Evolutionary conservation across 2,113 vertebrate genomes (phyloP), one percentile per base, ranked within the genome.

Genomic region (Triplophysa tibetana): DNA sequence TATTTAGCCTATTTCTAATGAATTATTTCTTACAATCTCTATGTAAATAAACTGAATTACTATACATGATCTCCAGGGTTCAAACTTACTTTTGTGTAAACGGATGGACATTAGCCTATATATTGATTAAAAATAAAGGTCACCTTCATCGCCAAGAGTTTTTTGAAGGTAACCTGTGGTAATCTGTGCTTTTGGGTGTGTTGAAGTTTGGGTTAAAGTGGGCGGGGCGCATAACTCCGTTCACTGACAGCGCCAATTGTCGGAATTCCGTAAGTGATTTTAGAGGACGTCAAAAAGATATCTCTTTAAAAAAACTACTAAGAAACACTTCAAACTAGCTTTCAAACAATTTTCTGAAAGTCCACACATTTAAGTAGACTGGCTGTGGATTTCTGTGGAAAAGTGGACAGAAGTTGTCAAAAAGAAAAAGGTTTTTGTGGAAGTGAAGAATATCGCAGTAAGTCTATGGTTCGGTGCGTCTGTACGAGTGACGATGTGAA

Each of bases 111-210:
- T 38, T 38, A 38, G 33, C 5, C 5, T 38, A 8, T 38, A 7
- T 8, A 38, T 1, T 38, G 33, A 38, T 38, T 38, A 7, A 38
- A 38, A 8, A 38, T 38, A 38, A 7, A 38, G 33, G 6, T 38
- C 1, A 38, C 33, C 6, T 38, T 38, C 33, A 38, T 38, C 6
- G 7, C 1, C 33, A 38, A 38, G 1, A 38, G 7, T 38, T 38
- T 38, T 1, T 16, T 50, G 17, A 0, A 54, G 52, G 14, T 54
- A 21, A 13, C 54, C 29, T 58, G 33, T 73, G 54, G 2, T 60
- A 43, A n/a, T n/a, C n/a, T n/a, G n/a, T n/a, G n/a, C n/a, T n/a
- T n/a, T 43, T 17, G 70, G 54, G 70, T 60, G 70, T 60, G 70
- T 58, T 56, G 17, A 17, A 58, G 11, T 10, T 23, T 58, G 0